phyloP scores from a whole-genome alignment of 2,113 vertebrate genomes.

The Dascyllus trimaculatus region DNA sequence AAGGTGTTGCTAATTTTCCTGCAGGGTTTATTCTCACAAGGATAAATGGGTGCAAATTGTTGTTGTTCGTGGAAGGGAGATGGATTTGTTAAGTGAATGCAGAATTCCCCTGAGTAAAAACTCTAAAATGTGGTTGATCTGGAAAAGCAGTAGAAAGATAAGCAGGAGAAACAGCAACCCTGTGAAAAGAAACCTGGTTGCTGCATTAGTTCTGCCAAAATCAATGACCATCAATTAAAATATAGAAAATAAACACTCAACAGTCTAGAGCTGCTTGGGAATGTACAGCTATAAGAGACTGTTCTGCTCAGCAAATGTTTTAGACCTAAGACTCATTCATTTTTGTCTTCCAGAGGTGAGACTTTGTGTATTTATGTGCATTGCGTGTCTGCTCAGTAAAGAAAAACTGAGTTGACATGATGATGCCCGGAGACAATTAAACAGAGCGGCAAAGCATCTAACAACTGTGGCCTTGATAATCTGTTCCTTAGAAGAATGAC shows the following conservation, averaged over 20 bases:
- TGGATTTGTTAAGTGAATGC: too few species aligned
- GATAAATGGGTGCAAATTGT: too few species aligned
- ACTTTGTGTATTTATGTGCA: not conserved
- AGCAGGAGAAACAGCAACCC: not conserved
- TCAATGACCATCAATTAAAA: not conserved
- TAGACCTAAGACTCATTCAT: not conserved
- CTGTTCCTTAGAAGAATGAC: conserved; percentile 52
- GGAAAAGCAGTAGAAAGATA: not conserved
- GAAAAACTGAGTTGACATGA: not conserved
- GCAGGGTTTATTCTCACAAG: too few species aligned
- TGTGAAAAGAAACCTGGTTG: not conserved
- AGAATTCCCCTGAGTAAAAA: not conserved
- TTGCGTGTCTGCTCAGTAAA: not conserved
- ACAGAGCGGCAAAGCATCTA: conserved; percentile 11
- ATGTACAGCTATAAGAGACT: not conserved
- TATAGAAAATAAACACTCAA: not conserved
- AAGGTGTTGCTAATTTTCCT: too few species aligned
- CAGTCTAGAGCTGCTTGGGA: not conserved
- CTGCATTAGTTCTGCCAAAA: not conserved
- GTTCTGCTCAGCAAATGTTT: not conserved
- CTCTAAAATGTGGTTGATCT: not conserved
- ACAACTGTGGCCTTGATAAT: conserved; percentile 26
- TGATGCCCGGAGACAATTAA: conserved; percentile 15
- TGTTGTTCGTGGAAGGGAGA: too few species aligned
- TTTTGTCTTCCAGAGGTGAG: not conserved